phyloP scores from a whole-genome alignment of 1,140 invertebrate species.

The Hyles euphorbiae region DNA sequence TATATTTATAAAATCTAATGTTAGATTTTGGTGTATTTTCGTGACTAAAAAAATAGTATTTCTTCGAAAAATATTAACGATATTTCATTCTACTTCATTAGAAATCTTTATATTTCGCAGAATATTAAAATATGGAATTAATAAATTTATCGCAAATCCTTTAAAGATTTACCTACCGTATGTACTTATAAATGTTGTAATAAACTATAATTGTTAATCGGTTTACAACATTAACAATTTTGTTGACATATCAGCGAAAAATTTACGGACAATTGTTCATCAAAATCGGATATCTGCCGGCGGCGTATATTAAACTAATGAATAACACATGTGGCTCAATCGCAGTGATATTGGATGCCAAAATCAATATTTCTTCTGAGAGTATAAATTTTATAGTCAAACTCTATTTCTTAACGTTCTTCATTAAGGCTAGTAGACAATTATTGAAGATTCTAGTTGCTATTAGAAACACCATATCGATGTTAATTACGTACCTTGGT shows the following conservation, averaged over 20 bases:
- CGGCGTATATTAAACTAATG: not conserved
- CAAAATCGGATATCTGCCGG: not conserved
- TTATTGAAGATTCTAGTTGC: no score
- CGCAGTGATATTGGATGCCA: constrained; percentile 62
- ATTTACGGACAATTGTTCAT: constrained; percentile 2
- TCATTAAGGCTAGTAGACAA: not conserved
- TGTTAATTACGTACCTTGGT: constrained; percentile 7
- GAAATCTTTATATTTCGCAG: no score
- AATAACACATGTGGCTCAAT: constrained; percentile 35
- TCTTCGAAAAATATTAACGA: constrained; percentile 6
- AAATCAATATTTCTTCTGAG: constrained; percentile 21
- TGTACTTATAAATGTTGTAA: not conserved
- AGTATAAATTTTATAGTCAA: constrained; percentile 3
- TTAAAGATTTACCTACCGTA: no score
- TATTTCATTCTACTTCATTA: constrained; percentile 12
- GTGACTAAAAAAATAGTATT: not conserved
- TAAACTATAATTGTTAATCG: constrained; percentile 2
- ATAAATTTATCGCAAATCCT: no score
- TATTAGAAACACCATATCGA: not conserved
- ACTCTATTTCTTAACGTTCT: not conserved
- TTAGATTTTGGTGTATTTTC: no score
- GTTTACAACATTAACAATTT: constrained; percentile 7
- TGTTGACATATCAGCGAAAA: constrained; percentile 30
- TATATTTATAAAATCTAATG: no score
- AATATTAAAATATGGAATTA: no score